phyloP scores from a whole-genome alignment of 1,140 invertebrate species.

The Drosophila grimshawi region DNA sequence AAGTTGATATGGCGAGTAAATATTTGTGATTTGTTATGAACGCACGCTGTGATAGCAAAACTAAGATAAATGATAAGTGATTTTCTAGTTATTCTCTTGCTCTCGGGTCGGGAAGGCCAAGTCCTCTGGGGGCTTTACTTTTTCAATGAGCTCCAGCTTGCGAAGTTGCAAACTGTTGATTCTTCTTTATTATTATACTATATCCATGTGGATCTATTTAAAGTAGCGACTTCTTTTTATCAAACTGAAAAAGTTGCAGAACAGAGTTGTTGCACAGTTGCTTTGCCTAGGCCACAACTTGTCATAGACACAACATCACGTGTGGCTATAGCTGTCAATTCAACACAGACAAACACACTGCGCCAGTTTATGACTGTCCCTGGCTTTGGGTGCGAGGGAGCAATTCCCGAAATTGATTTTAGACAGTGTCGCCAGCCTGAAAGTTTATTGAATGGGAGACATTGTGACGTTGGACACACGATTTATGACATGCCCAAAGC shows the following conservation, averaged over 20 bases:
- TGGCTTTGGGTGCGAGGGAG: constrained; percentile 14
- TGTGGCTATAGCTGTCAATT: constrained; percentile 45
- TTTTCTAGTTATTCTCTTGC: constrained; percentile 65
- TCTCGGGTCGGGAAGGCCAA: background rate
- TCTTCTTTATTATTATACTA: constrained; percentile 18
- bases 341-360: constrained; percentile 5
- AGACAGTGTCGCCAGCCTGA: constrained; percentile 58
- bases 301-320: constrained; percentile 31
- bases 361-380: constrained; percentile 1
- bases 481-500: constrained; percentile 55
- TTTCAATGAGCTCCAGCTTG: constrained; percentile 1
- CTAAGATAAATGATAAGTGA: constrained; percentile 81
- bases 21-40: constrained; percentile 83
- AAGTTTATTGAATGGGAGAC: constrained; percentile 51
- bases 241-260: background rate
- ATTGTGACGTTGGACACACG: constrained; percentile 43
- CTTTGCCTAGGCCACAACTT: constrained; percentile 40
- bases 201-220: background rate
- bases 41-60: constrained; percentile 32
- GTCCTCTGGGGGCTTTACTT: background rate
- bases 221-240: background rate
- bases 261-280: background rate
- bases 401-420: constrained; percentile 78
- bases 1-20: constrained; percentile 81
- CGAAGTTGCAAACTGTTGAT: constrained; percentile 21